phyloP scores from a whole-genome alignment of 2,888 invertebrate species.

The Nineta flava region DNA sequence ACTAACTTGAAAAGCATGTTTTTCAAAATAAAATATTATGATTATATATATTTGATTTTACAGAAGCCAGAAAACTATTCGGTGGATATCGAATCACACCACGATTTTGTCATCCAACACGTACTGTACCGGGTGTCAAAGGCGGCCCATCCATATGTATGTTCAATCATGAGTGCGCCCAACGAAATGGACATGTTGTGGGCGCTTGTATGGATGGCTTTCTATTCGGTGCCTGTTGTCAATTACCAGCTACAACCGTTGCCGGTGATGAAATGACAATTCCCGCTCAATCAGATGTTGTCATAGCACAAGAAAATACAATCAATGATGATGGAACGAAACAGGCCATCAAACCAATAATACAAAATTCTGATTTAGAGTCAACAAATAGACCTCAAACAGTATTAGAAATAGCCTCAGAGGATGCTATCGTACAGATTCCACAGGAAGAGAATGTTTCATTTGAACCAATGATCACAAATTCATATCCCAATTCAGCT shows the following conservation, averaged over 20 bases:
- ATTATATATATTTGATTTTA: too few relatives aligned
- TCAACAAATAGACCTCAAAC: background rate
- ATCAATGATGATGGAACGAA: conserved; percentile 34
- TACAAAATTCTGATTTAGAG: background rate
- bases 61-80: conserved; percentile 52
- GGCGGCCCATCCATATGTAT: conserved; percentile 66
- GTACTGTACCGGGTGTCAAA: conserved; percentile 40
- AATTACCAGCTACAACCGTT: conserved; percentile 35
- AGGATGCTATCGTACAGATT: conserved; percentile 23
- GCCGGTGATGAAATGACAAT: conserved; percentile 15
- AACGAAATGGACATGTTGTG: conserved; percentile 65
- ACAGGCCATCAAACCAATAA: conserved; percentile 34
- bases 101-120: conserved; percentile 56
- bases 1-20: too few relatives aligned
- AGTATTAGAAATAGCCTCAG: conserved; percentile 19
- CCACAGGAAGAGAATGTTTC: conserved; percentile 6
- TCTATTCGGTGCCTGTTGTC: conserved; percentile 83
- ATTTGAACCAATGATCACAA: conserved; percentile 3
- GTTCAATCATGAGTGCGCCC: conserved; percentile 82
- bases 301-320: background rate
- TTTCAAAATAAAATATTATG: too few relatives aligned
- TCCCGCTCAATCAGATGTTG: conserved; percentile 9
- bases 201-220: conserved; percentile 88
- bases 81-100: conserved; percentile 79
- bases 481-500: conserved; percentile 26